Evolutionary conservation across 2,797 vertebrate genomes (phyloP), one percentile per base, ranked within the genome.

Genomic region (Danionella dracula): DNA sequence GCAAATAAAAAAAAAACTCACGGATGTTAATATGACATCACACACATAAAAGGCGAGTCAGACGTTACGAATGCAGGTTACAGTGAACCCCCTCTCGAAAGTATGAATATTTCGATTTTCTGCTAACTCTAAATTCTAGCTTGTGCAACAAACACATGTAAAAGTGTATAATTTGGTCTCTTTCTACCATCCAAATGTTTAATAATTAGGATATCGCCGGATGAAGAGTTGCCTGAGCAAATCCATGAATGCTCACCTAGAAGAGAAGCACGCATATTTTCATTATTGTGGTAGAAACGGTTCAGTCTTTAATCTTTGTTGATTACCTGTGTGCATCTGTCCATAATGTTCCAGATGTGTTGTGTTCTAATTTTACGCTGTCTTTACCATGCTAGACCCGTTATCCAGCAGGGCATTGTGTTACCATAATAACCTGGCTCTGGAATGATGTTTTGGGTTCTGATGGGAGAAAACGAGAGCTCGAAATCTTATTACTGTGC

Each of bases 401-500:
- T 17, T 49, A 55, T 57, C 37, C 46, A 69, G 58, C 19, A 32
- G 40, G 50, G 60, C 51, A 71, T 66, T 66, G 64, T 66, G 64
- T 31, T 45, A 32, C 61, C 49, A 15, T 40, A 73, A 73, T 68
- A 76, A 68, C 70, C 70, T 53, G 50, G 58, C 46, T 54, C 48
- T 53, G 45, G 40, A 67, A 66, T 68, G 50, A 70, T 44, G 32
- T 66, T 71, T 60, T 58, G 69, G 63, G 56, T 53, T 20, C 53
- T 70, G 64, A 46, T 41, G 13, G 54, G 32, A 61, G 42, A 67
- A 27, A 56, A 32, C 37, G 34, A 61, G 58, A 45, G 61, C 57
- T 45, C 31, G n/a, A 38, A 71, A 68, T 74, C 68, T 56, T 75
- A 72, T 79, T 77, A 76, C 45, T 45, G 40, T 38, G 4, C 29